Base-by-base conservation (phyloP, 1,140 invertebrate genomes). In the Aethina tumida region DNA sequence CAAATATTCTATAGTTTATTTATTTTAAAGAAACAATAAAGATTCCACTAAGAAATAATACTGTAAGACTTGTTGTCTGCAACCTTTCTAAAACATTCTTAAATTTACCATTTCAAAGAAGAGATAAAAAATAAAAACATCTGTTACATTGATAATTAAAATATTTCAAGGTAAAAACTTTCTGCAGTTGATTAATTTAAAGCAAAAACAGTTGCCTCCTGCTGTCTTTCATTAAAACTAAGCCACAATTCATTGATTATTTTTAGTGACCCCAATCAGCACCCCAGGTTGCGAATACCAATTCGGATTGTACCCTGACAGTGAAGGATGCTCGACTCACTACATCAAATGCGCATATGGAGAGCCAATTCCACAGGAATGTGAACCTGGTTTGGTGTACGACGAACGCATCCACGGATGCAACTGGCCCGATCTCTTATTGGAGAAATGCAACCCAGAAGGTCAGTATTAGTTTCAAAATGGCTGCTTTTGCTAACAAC, bases 351-450 rank as follows among this genome's bases (percentile, higher is more conserved):
- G 90, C 55, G 78, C 76, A 6, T 78, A 81, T 53, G 90, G 89
- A 2, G 71, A 83, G 26, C 81, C 87, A 0, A 69, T 80, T 39
- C 74, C 83, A 28, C 74, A 79, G 45, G 74, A 81, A 7, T 94
- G 90, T 62, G 84, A 87, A 27, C 73, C 85, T 0, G 90, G 90
- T 2, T 67, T 93, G 25, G 88, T 79, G 14, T 95, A 93, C 59
- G 87, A 94, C 53, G 79, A 84, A 14, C 80, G 82, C 43, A 87
- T 73, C 28, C 89, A 94, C 53, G 75, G 76, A 14, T 95, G 90
- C 71, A 90, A 93, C 56, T 95, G 89, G 89, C 88, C 90, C 6
- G 90, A 95, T 69, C 74, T 88, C 30, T 69, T 93, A 1, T 63
- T 86, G 24, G 83, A 87, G 26, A 75, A 71, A 53, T 94, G 89